Base-by-base conservation (phyloP, 2,888 invertebrate genomes). In the Choreutis nemorana region DNA sequence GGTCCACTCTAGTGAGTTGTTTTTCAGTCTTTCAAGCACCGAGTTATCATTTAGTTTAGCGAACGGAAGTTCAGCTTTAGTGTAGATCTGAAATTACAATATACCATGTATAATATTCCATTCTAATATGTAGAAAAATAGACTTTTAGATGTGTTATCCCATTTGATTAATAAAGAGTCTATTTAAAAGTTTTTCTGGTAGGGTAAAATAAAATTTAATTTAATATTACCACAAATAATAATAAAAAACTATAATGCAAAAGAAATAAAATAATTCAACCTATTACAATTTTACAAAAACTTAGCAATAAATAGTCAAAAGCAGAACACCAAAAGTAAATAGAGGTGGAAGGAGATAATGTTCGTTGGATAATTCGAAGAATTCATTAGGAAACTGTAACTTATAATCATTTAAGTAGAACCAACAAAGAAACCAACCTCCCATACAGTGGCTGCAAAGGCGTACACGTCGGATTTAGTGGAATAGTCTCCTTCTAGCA, bases 381-480 rank as follows among this genome's bases (percentile, higher is more conserved):
- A 9, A 26, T 13, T 7, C 8, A 7, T 26, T 22, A 8, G 13
- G 15, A 14, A 16, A 33, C 26, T 13, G 2, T 4, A 16, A 26
- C 16, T 11, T 4, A n/a, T n/a, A n/a, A n/a, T n/a, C n/a, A n/a
- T n/a, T n/a, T 7, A 23, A 23, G 9, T 8, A 24, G 23, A 9
- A 6, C 11, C 14, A 6, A 18, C 8, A 20, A 18, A 4, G 16
- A 26, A 13, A 37, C 46, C 40, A 39, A 96, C 86, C 72, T 97
- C 97, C 94, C 94, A 95, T 12, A 92, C 83, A 8, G 94, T 84
- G 11, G 90, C 91, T 1, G 90, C 94, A 55, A 89, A 96, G 42
- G 95, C 89, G 72, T 94, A 97, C 0, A 94, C 90, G 64, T 97
- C 97, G 49, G 94, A 94, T 59, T 95, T 95, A 23, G 91, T 90